Evolutionary conservation across 2,797 vertebrate genomes (phyloP).

Genomic region (Schizopygopsis pylzovi): DNA sequence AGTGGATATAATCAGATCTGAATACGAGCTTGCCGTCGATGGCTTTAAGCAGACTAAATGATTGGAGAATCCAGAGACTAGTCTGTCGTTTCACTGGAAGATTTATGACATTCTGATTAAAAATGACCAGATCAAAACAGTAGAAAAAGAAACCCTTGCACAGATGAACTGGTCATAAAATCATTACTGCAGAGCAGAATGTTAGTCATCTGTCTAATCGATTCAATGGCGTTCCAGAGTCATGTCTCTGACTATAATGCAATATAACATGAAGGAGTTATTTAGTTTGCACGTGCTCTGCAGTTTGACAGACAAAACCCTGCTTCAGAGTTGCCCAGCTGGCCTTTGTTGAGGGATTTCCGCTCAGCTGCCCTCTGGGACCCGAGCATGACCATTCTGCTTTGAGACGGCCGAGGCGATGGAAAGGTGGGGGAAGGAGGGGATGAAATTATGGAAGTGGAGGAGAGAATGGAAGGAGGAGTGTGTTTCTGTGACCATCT

Average conservation of each 20-base stretch:
- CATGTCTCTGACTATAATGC: neutral
- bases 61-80: too few relatives aligned
- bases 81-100: neutral
- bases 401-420: slow-evolving; percentile 65
- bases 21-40: neutral
- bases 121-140: neutral
- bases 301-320: slow-evolving; percentile 35
- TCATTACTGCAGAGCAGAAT: neutral
- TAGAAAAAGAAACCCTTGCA: neutral
- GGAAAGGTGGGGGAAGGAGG: slow-evolving; percentile 33
- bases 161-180: neutral
- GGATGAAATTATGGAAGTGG: slow-evolving; percentile 62
- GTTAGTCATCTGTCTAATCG: neutral
- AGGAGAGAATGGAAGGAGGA: slow-evolving; percentile 63
- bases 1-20: neutral
- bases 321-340: slow-evolving; percentile 70
- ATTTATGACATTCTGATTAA: neutral
- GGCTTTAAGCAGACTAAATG: too few relatives aligned
- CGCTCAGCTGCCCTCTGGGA: slow-evolving; percentile 75
- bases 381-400: slow-evolving; percentile 65
- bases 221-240: neutral
- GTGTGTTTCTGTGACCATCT: slow-evolving; percentile 73
- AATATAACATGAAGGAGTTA: neutral
- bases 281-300: slow-evolving; percentile 32
- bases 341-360: slow-evolving; percentile 77